phyloP scores from a whole-genome alignment of 2,113 vertebrate genomes.

The Conger conger region DNA sequence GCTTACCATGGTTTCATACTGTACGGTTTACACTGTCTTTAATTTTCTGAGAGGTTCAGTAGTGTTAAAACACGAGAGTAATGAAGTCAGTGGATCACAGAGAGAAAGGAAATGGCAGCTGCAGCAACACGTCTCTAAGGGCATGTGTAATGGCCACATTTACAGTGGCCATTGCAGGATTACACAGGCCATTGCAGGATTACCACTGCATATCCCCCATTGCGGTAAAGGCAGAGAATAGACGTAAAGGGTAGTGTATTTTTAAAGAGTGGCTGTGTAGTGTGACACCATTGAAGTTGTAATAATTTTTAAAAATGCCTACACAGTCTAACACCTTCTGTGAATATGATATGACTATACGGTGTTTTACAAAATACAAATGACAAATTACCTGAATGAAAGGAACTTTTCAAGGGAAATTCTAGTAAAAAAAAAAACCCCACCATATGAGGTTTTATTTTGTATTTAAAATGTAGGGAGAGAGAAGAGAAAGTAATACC shows the following conservation, averaged over 20 bases:
- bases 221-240: background rate
- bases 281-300: background rate
- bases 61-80: too few relatives aligned
- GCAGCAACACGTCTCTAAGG: too few relatives aligned
- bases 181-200: too few relatives aligned
- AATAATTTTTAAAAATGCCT: background rate
- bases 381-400: slow-evolving; percentile 10
- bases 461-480: background rate
- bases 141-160: too few relatives aligned
- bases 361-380: slow-evolving; percentile 7
- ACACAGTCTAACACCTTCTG: background rate
- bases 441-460: background rate
- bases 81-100: too few relatives aligned
- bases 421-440: background rate
- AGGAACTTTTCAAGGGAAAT: slow-evolving; percentile 14
- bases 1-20: too few relatives aligned
- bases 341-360: background rate
- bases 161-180: too few relatives aligned
- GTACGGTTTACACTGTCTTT: too few relatives aligned
- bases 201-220: too few relatives aligned
- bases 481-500: background rate
- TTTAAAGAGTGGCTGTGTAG: background rate
- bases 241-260: background rate
- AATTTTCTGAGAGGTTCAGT: too few relatives aligned
- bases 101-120: too few relatives aligned